phyloP scores from a whole-genome alignment of 2,113 vertebrate genomes.

The Maccullochella peelii region DNA sequence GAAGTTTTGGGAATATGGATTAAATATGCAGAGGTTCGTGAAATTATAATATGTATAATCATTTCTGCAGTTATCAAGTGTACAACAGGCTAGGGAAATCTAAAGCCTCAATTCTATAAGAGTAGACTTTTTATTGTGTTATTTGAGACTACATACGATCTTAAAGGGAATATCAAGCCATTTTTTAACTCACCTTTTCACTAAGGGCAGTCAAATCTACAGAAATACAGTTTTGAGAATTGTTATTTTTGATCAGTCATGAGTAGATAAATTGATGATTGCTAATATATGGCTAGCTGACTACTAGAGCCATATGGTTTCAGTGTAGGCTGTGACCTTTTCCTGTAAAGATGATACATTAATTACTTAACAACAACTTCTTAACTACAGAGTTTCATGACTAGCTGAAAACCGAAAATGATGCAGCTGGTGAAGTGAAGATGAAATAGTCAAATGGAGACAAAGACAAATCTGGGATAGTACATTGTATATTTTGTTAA shows the following conservation, averaged over 20 bases:
- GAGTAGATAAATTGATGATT: not conserved
- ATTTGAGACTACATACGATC: not conserved
- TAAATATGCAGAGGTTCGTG: not conserved
- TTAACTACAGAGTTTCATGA: not conserved
- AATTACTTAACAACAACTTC: not conserved
- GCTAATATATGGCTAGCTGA: not conserved
- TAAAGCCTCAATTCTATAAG: not conserved
- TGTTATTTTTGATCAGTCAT: not conserved
- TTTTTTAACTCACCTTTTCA: not conserved
- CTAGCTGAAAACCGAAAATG: not conserved
- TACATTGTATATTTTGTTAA: not conserved
- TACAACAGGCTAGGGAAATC: not conserved
- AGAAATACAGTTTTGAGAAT: not conserved
- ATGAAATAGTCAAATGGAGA: conserved; percentile 7
- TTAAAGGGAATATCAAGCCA: not conserved
- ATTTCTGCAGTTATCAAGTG: not conserved
- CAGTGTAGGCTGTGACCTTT: not conserved
- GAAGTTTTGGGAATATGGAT: conserved; percentile 9
- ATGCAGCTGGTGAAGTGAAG: not conserved
- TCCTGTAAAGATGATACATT: not conserved
- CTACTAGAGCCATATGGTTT: not conserved
- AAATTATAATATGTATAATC: not conserved
- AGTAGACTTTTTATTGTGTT: not conserved
- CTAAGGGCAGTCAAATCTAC: not conserved
- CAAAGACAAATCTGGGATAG: not conserved